Evolutionary conservation across 2,113 vertebrate species (phyloP), one percentile per base, ranked within the genome.

Genomic region (Pristiophorus japonicus): DNA sequence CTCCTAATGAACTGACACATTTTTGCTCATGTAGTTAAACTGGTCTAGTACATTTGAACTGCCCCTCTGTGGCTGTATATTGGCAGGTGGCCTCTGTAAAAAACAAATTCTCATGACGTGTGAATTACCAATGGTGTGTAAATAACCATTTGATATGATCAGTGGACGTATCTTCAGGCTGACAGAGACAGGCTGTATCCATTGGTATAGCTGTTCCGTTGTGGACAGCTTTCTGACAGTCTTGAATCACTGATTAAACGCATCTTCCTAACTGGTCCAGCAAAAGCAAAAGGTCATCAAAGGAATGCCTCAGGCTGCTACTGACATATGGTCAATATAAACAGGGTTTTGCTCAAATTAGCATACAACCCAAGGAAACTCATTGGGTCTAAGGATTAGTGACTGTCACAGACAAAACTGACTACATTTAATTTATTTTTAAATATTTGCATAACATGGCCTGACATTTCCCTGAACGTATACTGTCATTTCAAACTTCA

Each of bases 261-360:
- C 59, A 42, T 92, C 59, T 92, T 92, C 38, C 59, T 63, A 92
- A 65, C 88, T 65, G 88, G 88, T 59, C 88, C 65, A 92, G n/a
- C 14, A 38, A 62, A 63, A 42, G 59, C 34, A 92, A 65, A 92
- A 92, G 88, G 59, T 92, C 88, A 42, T 62, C 88, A 92, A 22
- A 92, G 59, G 18, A 92, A 92, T 92, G 59, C 88, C 59, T 63
- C 59, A 10, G 88, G 88, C 88, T 92, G 59, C 20, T 63, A 63
- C n/a, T n/a, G n/a, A 92, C 88, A 92, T 92, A 92, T 92, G 88
- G 88, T n/a, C 88, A 45, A 6, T n/a, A 62, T 92, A 92, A 92
- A 92, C 34, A 38, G 59, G 88, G 59, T 92, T 92, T 92, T 92
- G 88, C 42, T 92, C n/a, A 92, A 63, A 92, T 92, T 92, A 92